Evolutionary conservation across 2,113 vertebrate genomes (phyloP).

Genomic region (Lipotes vexillifer): DNA sequence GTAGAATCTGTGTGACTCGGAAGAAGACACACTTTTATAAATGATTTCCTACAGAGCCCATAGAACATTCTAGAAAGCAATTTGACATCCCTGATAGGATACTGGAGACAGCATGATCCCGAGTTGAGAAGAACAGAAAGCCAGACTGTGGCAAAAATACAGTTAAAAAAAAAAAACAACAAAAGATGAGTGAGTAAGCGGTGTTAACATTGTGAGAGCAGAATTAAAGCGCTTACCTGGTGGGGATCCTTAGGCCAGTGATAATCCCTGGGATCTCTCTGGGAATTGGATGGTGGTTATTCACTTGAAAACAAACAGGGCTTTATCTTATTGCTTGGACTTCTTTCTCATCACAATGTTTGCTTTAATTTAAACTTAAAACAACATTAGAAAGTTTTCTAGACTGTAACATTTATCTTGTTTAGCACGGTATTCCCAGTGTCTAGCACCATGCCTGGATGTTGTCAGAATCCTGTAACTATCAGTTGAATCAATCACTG

Average conservation of each 20-base stretch:
- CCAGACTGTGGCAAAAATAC: background rate
- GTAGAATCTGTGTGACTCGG: background rate
- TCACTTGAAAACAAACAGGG: background rate
- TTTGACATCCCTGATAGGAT: background rate
- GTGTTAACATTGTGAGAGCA: background rate
- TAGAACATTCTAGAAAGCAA: slow-evolving; percentile 1
- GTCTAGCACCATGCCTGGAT: accelerated
- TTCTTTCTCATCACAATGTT: background rate
- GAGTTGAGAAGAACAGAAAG: background rate
- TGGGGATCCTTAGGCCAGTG: no score
- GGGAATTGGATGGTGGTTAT: background rate
- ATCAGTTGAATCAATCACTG: background rate
- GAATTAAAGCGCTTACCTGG: background rate
- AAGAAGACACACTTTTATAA: background rate
- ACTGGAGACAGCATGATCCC: background rate
- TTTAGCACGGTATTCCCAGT: background rate
- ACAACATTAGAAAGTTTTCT: background rate
- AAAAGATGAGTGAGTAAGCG: background rate
- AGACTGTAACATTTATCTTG: background rate
- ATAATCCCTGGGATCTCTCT: background rate
- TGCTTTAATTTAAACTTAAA: background rate
- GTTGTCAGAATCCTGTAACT: background rate
- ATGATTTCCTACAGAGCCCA: background rate
- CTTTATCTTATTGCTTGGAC: background rate
- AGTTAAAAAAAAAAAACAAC: no score